Conservation (phyloP, 2,888 invertebrate species). For the Exephanes ischioxanthus region DNA sequence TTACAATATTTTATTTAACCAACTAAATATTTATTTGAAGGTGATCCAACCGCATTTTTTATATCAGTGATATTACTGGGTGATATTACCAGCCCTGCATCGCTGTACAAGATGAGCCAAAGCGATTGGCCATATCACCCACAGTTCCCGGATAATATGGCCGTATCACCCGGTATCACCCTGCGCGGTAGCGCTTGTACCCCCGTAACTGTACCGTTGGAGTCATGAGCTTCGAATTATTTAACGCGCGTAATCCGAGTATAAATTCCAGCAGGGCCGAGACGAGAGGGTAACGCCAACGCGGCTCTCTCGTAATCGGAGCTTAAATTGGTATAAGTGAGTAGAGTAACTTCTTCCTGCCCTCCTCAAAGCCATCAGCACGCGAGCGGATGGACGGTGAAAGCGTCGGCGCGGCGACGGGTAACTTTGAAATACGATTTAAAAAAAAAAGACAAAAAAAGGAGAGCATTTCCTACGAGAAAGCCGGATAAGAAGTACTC, state of each 20-base stretch:
- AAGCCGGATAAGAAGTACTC: neutral
- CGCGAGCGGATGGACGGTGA: conserved; percentile 48
- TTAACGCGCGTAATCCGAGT: conserved; percentile 59
- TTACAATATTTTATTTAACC: too few relatives aligned
- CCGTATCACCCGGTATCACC: neutral
- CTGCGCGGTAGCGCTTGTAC: neutral
- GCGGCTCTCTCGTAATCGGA: conserved; percentile 64
- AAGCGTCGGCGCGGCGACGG: conserved; percentile 50
- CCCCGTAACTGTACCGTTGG: neutral
- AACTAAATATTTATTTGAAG: too few relatives aligned
- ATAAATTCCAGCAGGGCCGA: conserved; percentile 52
- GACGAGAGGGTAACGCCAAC: conserved; percentile 31
- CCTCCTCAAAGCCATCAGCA: conserved; percentile 53
- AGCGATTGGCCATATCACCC: neutral
- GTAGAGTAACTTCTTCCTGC: conserved; percentile 64
- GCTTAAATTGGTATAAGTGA: conserved; percentile 67
- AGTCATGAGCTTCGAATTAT: conserved; percentile 56
- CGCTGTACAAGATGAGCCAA: too few relatives aligned
- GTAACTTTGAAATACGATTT: conserved; percentile 64
- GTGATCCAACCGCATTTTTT: too few relatives aligned
- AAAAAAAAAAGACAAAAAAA: conserved; percentile 37
- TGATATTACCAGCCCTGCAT: too few relatives aligned
- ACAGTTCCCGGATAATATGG: neutral
- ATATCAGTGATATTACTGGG: too few relatives aligned
- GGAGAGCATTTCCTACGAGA: neutral